phyloP scores from a whole-genome alignment of 2,888 invertebrate genomes.

The Chrysomela aeneicollis region DNA sequence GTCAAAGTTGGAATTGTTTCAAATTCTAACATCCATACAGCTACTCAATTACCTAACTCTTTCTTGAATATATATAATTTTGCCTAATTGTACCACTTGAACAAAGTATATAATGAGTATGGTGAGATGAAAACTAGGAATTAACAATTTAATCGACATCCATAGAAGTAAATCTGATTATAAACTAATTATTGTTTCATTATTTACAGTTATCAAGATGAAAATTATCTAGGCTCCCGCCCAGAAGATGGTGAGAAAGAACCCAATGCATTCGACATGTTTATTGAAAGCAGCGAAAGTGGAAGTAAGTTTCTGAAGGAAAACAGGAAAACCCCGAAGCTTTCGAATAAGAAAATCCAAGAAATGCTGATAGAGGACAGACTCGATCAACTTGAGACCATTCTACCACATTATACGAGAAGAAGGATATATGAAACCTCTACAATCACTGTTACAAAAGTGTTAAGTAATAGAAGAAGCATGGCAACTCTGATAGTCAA shows the following conservation, averaged over 20 bases:
- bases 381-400: constrained; percentile 57
- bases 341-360: constrained; percentile 44
- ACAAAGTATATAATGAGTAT: neutral
- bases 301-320: constrained; percentile 36
- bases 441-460: constrained; percentile 58
- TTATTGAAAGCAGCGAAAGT: constrained; percentile 45
- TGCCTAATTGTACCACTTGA: neutral
- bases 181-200: neutral
- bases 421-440: constrained; percentile 55
- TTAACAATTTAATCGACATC: neutral
- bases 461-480: constrained; percentile 50
- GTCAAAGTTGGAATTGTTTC: neutral
- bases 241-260: constrained; percentile 14
- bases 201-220: constrained; percentile 19
- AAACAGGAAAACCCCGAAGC: constrained; percentile 47
- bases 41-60: neutral
- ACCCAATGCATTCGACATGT: constrained; percentile 16
- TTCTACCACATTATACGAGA: constrained; percentile 58
- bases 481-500: constrained; percentile 58
- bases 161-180: neutral
- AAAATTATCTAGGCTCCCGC: neutral
- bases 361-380: constrained; percentile 59
- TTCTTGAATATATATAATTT: neutral
- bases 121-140: neutral
- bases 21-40: neutral